Evolutionary conservation across 2,797 vertebrate species (phyloP), one percentile per base, ranked within the genome.

Genomic region (Merluccius polli): DNA sequence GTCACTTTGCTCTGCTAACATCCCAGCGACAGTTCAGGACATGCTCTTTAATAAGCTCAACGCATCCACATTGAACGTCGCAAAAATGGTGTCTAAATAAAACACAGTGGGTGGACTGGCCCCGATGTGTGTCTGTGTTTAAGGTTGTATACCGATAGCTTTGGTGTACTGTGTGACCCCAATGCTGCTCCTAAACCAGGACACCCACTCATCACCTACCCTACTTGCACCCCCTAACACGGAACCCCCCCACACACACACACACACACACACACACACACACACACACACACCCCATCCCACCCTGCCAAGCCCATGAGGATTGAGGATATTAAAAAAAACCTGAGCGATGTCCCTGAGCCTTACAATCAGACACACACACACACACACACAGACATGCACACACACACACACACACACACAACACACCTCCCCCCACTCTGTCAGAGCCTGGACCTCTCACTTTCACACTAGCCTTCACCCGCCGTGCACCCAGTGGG

Each of bases 311-410:
- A 41, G 38, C 38, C 38, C 13, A 16, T 41, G 38, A 41, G 38
- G 38, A 41, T 41, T 41, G 38, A 41, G 38, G 38, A n/a, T 41
- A 41, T 13, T 13, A 41, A 33, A 41, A 41, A 41, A 41, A 12
- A 85, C 82, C 75, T 88, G 87, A 89, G 85, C 77, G 85, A 89
- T 89, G 87, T 82, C 81, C 75, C 81, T 38, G n/a, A n/a, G n/a
- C n/a, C n/a, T n/a, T 9, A 35, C 33, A 35, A 3, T 3, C 33
- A 8, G 3, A 35, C 33, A 35, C 33, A 8, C 36, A 38, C 36
- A 38, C 36, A 38, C 36, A 12, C 36, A 38, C 36, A 12, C 36
- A 38, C 36, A 12, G 4, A 38, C 36, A 12, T 9, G 10, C 36
- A 12, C 36, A 38, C 36, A 38, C 36, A 38, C 36, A 11, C 36